Base-by-base conservation (phyloP, 2,888 invertebrate species). In the Miltochrista miniata region DNA sequence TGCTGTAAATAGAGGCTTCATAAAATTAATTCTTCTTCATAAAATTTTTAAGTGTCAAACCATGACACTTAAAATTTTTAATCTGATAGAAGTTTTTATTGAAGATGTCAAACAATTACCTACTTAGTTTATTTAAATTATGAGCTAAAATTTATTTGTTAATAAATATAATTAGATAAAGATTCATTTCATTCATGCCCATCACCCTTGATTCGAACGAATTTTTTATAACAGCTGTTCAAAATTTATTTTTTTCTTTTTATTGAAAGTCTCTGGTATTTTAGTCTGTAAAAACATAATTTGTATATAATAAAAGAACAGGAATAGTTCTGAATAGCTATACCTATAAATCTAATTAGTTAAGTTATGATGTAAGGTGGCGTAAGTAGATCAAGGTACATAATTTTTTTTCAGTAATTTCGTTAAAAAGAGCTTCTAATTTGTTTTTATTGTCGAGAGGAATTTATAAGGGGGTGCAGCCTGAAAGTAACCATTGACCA, bases 301-400 rank as follows among this genome's bases (percentile, higher is more conserved):
- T 31, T 44, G 44, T 43, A 18, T 35, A 44, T 35, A 31, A 44
- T 34, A 49, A 48, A 43, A 38, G 34, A 46, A 51, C 48, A 57
- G 48, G 51, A 61, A 51, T 55, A 56, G 48, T 59, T 65, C 56
- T 54, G 54, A 52, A 42, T 42, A 36, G 53, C 51, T 39, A 49
- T 63, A n/a, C n/a, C n/a, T n/a, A 49, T 59, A 63, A 59, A 61
- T 57, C 51, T 68, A 55, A 54, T 60, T 59, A 54, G 48, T 48
- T 73, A 70, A 73, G 64, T 71, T 70, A 68, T 74, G 68, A 70
- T 67, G 37, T 76, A 75, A 75, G 71, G 60, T 73, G 72, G 68
- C 54, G 29, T 58, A 63, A 60, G 62, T 62, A 60, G 57, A 64
- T 68, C 51, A 63, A 62, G 63, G 49, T 64, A 64, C 61, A 55